Evolutionary conservation across 2,797 vertebrate species (phyloP), one percentile per base, ranked within the genome.

Genomic region (Oreochromis mossambicus): DNA sequence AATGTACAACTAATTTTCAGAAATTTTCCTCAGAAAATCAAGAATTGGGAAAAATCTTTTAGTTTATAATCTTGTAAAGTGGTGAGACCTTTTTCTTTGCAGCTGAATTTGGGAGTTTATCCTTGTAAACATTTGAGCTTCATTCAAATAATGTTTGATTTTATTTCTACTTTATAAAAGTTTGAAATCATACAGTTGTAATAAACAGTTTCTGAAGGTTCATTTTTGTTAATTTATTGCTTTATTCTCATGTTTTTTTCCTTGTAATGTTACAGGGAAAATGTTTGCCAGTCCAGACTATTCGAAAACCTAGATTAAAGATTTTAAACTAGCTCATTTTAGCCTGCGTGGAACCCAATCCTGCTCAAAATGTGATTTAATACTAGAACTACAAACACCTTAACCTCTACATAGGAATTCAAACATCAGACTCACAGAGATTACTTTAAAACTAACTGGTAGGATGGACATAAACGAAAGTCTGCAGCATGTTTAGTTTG

Each of bases 351-450:
- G 24, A 24, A 43, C 38, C 7, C 38, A 68, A 1, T 68, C 13
- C 14, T 68, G 63, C n/a, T 68, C 38, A 68, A 68, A 41, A 36
- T 24, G 36, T 41, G 36, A 41, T 41, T 68, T 14, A 15, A 68
- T 24, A 68, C 63, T 41, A 68, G 63, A 68, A 41, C 63, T 43
- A 43, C 36, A 68, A 66, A 66, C 58, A 36, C 17, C 6, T n/a
- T 61, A 10, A 61, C 17, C 6, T 61, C 36, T 61, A 61, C 56
- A 2, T 24, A 24, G 51, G 51, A 54, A 24, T 36, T 61, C 32
- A 36, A 61, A 36, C 58, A 61, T 61, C 32, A 66, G 61, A n/a
- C 34, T 38, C 19, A 5, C 19, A 66, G n/a, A 41, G 63, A 41
- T 24, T 68, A 14, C 5, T 68, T 41, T 15, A 38, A 68, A 68